Percentiles rank a stretch among this genome's conserved stretches.
Conservation (phyloP, 2,888 invertebrate species). For the Idaea aversata region DNA sequence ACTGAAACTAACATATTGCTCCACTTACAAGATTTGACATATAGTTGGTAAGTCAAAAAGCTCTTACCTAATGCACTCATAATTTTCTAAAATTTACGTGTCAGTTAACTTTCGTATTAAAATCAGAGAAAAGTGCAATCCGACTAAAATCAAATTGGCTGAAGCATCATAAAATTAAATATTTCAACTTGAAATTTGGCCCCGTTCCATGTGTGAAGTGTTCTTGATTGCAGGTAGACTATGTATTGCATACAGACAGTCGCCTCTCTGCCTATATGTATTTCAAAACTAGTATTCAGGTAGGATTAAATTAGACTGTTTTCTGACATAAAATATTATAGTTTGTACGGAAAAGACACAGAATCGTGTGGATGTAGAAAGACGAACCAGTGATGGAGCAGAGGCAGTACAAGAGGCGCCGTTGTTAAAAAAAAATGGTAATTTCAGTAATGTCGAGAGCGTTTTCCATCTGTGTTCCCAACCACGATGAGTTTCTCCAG, state of each 20-base stretch:
- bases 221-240: constrained; percentile 17
- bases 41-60: background rate
- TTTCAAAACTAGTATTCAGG: background rate
- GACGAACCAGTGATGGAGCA: too few relatives aligned
- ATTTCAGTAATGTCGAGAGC: too few relatives aligned
- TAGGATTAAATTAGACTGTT: too few relatives aligned
- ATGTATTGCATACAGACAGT: background rate
- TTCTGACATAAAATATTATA: too few relatives aligned
- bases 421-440: too few relatives aligned
- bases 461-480: too few relatives aligned
- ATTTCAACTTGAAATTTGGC: constrained; percentile 30
- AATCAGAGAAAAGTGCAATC: constrained; percentile 20
- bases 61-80: background rate
- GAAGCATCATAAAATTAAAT: constrained; percentile 28
- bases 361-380: too few relatives aligned
- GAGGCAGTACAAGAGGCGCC: too few relatives aligned
- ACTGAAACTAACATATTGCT: too few relatives aligned
- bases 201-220: constrained; percentile 23
- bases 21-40: too few relatives aligned
- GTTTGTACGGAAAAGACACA: too few relatives aligned
- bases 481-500: too few relatives aligned
- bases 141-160: constrained; percentile 27
- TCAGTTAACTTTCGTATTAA: constrained; percentile 7
- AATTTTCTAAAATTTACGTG: background rate
- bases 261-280: background rate